phyloP scores from a whole-genome alignment of 2,797 vertebrate species.

The Peromyscus attwateri region DNA sequence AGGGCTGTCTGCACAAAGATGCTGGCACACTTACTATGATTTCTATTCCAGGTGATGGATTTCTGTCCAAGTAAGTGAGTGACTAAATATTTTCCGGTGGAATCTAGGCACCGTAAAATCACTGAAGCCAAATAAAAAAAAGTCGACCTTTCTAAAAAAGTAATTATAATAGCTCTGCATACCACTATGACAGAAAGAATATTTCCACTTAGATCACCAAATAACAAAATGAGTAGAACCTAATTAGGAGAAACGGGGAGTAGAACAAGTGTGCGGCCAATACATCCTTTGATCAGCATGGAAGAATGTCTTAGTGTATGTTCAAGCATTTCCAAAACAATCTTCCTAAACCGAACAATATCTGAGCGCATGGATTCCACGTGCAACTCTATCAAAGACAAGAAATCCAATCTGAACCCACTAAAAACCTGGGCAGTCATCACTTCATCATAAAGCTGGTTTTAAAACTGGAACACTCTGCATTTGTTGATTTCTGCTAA shows the following conservation, averaged over 20 bases:
- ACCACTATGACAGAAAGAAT: constrained; percentile 85
- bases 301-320: constrained; percentile 61
- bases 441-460: constrained; percentile 81
- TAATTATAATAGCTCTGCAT: constrained; percentile 85
- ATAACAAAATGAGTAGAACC: constrained; percentile 69
- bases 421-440: constrained; percentile 81
- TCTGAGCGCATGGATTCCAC: neutral
- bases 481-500: constrained; percentile 88
- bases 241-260: constrained; percentile 63
- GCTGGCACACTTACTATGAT: constrained; percentile 89
- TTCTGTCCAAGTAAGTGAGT: constrained; percentile 89
- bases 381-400: constrained; percentile 72
- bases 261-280: constrained; percentile 37
- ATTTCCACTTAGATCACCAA: constrained; percentile 87
- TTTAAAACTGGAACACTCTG: constrained; percentile 84
- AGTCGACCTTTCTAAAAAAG: constrained; percentile 87
- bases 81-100: constrained; percentile 91
- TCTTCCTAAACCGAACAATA: constrained; percentile 50
- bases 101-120: constrained; percentile 91
- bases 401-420: constrained; percentile 68
- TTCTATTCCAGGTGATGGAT: constrained; percentile 91
- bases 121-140: constrained; percentile 88
- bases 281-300: constrained; percentile 71
- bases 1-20: constrained; percentile 89
- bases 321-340: constrained; percentile 71